Evolutionary conservation across 2,797 vertebrate species (phyloP).

Genomic region (Sarcophilus harrisii): DNA sequence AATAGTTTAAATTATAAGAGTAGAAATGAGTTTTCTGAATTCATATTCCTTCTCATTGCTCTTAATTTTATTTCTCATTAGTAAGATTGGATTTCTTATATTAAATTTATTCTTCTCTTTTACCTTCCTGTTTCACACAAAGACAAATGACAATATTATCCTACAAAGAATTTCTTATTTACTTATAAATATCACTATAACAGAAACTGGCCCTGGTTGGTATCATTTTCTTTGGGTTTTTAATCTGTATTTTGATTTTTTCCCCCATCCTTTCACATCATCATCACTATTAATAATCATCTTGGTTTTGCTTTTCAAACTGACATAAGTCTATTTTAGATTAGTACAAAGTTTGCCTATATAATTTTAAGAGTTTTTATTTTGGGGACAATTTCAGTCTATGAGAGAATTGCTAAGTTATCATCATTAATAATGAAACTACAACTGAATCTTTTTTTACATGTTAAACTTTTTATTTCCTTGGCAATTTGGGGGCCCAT

Average conservation of each 20-base stretch:
- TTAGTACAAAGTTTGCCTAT: constrained; percentile 22
- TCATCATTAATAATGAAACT: neutral
- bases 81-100: constrained; percentile 55
- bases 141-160: constrained; percentile 1
- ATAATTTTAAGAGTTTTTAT: constrained; percentile 29
- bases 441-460: neutral
- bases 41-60: constrained; percentile 35
- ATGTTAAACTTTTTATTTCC: neutral
- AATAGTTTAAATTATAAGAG: neutral
- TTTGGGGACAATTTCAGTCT: constrained; percentile 52
- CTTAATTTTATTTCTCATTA: constrained; percentile 8
- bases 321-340: constrained; percentile 26
- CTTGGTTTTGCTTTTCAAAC: constrained; percentile 60
- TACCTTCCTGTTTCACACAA: neutral
- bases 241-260: neutral
- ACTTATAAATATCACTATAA: neutral
- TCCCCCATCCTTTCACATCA: neutral
- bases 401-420: constrained; percentile 40
- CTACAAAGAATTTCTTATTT: constrained; percentile 14
- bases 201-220: neutral
- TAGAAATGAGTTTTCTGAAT: constrained; percentile 48
- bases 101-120: constrained; percentile 21
- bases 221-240: neutral
- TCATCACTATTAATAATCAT: constrained; percentile 22
- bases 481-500: neutral